phyloP scores from a whole-genome alignment of 2,113 vertebrate species.

The Verasper variegatus region DNA sequence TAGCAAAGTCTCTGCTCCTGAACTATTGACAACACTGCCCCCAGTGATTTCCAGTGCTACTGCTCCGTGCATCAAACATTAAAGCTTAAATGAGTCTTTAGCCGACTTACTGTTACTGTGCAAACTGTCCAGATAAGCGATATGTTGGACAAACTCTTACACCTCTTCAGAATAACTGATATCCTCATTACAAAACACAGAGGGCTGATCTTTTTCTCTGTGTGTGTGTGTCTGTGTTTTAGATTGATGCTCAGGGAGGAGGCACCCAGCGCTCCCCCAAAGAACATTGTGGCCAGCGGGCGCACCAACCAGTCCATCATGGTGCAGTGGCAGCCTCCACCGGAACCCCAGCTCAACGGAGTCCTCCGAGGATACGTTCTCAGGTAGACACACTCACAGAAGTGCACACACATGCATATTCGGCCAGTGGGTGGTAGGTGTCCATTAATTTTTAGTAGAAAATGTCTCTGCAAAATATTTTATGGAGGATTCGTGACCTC shows the following conservation, averaged over 20 bases:
- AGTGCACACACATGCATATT: not conserved
- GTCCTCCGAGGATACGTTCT: slow-evolving; percentile 92
- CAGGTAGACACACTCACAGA: slow-evolving; percentile 78
- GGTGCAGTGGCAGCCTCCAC: slow-evolving; percentile 98
- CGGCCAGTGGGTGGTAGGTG: not conserved
- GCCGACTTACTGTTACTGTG: not conserved
- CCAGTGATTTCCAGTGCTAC: no score
- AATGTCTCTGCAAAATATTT: not conserved
- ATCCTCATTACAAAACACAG: slow-evolving; percentile 13
- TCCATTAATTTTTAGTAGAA: not conserved
- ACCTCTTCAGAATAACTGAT: not conserved
- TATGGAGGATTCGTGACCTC: not conserved
- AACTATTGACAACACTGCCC: no score
- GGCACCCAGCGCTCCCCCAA: slow-evolving; percentile 92
- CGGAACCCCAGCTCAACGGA: slow-evolving; percentile 93
- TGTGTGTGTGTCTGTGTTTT: slow-evolving; percentile 12
- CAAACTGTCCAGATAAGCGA: not conserved
- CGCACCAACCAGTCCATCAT: slow-evolving; percentile 98
- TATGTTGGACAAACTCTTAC: not conserved
- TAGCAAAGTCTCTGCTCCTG: no score
- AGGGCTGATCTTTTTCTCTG: not conserved
- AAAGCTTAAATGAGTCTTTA: no score
- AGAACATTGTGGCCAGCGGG: slow-evolving; percentile 96
- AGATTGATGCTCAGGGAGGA: slow-evolving; percentile 95
- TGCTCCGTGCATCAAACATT: no score